These are phyloP conservation scores for Brachyrhaphis roseni DNA, from an alignment of 2,797 vertebrate species.

Conservation along the genomic window DNA sequence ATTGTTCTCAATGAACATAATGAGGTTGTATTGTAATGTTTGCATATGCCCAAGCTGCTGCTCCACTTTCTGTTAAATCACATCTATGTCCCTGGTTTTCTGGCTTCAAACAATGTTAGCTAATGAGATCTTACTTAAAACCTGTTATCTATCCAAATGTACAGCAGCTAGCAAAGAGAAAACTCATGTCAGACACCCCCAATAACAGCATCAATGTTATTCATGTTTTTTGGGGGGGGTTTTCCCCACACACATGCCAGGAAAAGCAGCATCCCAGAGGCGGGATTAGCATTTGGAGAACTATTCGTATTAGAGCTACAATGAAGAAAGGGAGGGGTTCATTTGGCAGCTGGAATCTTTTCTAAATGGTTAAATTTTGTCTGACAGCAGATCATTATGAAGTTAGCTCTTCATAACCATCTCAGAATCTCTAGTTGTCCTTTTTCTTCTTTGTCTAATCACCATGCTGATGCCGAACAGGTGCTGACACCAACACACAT, in stretches of 20 bases:
- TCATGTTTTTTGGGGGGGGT: not conserved
- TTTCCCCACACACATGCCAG: not conserved
- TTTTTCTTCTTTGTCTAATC: not conserved
- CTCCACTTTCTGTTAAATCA: slow-evolving; percentile 28
- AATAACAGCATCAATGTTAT: not conserved
- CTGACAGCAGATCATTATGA: not conserved
- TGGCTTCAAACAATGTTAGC: not conserved
- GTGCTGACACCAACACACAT: not conserved
- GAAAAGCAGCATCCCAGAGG: slow-evolving; percentile 5
- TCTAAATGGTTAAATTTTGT: slow-evolving; percentile 11
- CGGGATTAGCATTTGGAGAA: not conserved
- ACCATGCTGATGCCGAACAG: too few species aligned
- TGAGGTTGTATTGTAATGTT: slow-evolving; percentile 11
- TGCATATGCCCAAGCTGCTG: slow-evolving; percentile 13
- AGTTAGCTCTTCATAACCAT: not conserved
- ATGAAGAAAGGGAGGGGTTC: slow-evolving; percentile 10
- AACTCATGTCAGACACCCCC: not conserved
- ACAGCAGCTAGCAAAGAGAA: not conserved
- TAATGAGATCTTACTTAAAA: slow-evolving; percentile 15
- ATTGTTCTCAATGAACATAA: slow-evolving; percentile 40
- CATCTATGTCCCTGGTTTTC: slow-evolving; percentile 10
- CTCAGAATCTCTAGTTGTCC: not conserved
- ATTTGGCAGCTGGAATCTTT: not conserved
- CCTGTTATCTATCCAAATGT: not conserved
- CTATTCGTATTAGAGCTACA: slow-evolving; percentile 5